Base-by-base conservation (phyloP, 2,888 invertebrate species). In the Adela reaumurella region DNA sequence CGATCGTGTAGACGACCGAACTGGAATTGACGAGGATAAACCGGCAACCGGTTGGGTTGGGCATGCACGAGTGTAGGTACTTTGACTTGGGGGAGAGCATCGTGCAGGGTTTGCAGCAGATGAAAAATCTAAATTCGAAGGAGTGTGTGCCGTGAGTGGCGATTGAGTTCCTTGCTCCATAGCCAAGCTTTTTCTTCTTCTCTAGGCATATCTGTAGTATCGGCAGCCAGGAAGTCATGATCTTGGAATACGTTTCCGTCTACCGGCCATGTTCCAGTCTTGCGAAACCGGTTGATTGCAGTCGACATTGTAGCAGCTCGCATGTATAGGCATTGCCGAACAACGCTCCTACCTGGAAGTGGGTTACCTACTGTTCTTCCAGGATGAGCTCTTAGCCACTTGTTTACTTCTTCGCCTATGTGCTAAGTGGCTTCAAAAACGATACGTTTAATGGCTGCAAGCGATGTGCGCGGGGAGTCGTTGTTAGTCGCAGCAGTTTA, bases 371-470 rank as follows among this genome's bases (percentile, higher is more conserved):
- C 59, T 18, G 55, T 54, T 43, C 59, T 49, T 19, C 59, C 62
- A 46, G 60, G 59, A 52, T 64, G 55, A 19, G 28, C 46, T 48
- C 54, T 59, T 3, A 59, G 52, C 59, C 57, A 63, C 17, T 44
- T 56, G n/a, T 48, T 42, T 28, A 59, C 51, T 49, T 59, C 58
- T 55, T 61, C 58, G 42, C 57, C 55, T 53, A 60, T 1, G 58
- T 59, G 19, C 54, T 57, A 14, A 64, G 50, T 28, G 63, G 62
- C 1, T 56, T 58, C 55, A 55, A 59, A 51, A 61, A 61, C 11
- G 53, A 48, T 4, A 62, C 60, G 48, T 64, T 60, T 5, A 62
- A 54, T 48, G 67, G 58, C 56, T 68, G 61, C 53, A 64, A 47
- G 50, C 55, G 48, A 48, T 62, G 57, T 14, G 58, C 61, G 49